These are phyloP conservation scores for Sternotherus odoratus DNA, from an alignment of 2,797 vertebrate genomes.

Conservation along the genomic window DNA sequence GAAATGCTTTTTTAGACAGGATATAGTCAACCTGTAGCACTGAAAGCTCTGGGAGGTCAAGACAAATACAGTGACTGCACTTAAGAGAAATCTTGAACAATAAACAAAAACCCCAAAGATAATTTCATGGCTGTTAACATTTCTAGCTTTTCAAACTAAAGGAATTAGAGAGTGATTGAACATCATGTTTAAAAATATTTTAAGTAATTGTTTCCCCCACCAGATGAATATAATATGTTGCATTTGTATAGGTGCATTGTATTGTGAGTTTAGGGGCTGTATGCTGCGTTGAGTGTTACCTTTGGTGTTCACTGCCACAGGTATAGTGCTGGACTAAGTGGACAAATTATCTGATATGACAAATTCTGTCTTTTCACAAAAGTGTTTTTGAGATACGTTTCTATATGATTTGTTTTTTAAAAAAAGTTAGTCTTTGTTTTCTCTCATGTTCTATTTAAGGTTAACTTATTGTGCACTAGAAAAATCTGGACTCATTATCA, in stretches of 20 bases:
- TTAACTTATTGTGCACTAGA: constrained; percentile 28
- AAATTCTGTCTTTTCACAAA: neutral
- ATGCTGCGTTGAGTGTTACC: neutral
- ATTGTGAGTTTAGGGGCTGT: neutral
- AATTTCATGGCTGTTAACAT: neutral
- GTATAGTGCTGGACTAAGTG: neutral
- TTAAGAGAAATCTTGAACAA: neutral
- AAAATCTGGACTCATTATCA: constrained; percentile 28
- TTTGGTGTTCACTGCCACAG: neutral
- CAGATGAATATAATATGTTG: neutral
- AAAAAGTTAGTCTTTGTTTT: neutral
- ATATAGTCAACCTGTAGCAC: neutral
- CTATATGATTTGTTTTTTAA: neutral
- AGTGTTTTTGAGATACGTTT: neutral
- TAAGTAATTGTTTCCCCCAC: neutral
- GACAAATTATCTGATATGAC: neutral
- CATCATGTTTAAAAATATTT: neutral
- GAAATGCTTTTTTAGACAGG: neutral
- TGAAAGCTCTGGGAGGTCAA: neutral
- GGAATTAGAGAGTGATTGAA: neutral
- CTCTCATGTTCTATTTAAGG: constrained; percentile 14
- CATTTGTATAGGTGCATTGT: neutral
- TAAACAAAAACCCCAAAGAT: neutral
- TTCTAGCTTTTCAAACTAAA: neutral
- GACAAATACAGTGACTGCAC: neutral